Evolutionary conservation across 2,888 invertebrate genomes (phyloP).

Genomic region (Aporophyla lueneburgensis): DNA sequence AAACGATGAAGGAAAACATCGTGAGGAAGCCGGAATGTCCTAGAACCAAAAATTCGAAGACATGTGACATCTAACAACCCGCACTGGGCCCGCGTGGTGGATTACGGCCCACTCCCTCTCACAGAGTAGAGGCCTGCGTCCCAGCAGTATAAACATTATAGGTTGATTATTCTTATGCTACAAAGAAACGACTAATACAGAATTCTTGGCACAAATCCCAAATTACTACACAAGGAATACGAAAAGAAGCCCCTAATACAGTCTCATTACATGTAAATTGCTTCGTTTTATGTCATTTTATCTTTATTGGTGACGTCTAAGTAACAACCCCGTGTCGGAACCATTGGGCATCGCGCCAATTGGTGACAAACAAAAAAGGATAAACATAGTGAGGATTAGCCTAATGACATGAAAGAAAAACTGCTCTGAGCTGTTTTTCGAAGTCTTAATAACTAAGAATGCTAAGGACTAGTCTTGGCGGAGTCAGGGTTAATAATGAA

Average conservation of each 20-base stretch:
- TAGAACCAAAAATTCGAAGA: too few relatives aligned
- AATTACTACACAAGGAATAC: constrained; percentile 26
- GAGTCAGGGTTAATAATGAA: neutral
- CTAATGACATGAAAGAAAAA: constrained; percentile 30
- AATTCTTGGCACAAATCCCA: constrained; percentile 40
- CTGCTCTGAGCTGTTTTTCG: neutral
- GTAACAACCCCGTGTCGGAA: constrained; percentile 35
- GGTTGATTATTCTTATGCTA: too few relatives aligned
- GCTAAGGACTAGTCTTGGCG: neutral
- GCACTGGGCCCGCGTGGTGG: too few relatives aligned
- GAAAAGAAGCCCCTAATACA: constrained; percentile 21
- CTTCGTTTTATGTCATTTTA: constrained; percentile 22
- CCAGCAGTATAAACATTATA: too few relatives aligned
- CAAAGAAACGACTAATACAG: neutral
- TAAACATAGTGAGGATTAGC: constrained; percentile 1
- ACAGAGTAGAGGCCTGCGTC: too few relatives aligned
- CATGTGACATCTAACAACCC: too few relatives aligned
- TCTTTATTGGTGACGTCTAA: constrained; percentile 37
- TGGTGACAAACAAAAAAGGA: constrained; percentile 38
- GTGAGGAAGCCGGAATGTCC: too few relatives aligned
- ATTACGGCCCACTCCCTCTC: too few relatives aligned
- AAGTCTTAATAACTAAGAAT: neutral
- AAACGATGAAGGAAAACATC: too few relatives aligned
- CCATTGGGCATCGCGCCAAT: constrained; percentile 61
- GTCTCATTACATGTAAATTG: constrained; percentile 54